A percentile compares a stretch with the other conserved stretches of the same genome.
Conservation (phyloP, 2,888 invertebrate genomes). For the Drosophila stalkeri region DNA sequence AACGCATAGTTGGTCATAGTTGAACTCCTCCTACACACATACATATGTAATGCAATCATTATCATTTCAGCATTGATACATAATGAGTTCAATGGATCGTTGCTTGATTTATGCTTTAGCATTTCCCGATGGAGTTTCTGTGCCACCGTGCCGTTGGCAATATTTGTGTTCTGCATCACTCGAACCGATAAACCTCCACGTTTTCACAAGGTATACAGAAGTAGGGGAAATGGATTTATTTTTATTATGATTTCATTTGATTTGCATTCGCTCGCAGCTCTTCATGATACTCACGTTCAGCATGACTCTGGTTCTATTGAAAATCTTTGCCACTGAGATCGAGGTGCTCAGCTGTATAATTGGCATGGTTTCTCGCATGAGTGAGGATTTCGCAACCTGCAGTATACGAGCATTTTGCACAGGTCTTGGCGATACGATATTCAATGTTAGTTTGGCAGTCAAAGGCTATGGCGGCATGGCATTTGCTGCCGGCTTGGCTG, state of each 20-base stretch:
- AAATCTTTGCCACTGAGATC: constrained; percentile 2
- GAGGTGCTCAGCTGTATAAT: constrained; percentile 3
- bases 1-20: background rate
- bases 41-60: background rate
- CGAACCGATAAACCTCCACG: constrained; percentile 56
- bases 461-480: constrained; percentile 40
- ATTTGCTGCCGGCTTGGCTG: constrained; percentile 47
- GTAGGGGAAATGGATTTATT: background rate
- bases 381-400: background rate
- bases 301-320: background rate
- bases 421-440: background rate
- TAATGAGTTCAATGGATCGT: background rate
- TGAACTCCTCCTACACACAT: background rate
- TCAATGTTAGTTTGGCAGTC: background rate
- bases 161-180: constrained; percentile 33
- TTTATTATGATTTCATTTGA: background rate
- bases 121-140: background rate
- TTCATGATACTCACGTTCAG: constrained; percentile 6
- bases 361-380: background rate
- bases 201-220: constrained; percentile 39
- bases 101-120: background rate
- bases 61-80: background rate
- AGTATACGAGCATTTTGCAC: constrained; percentile 1
- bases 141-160: constrained; percentile 44
- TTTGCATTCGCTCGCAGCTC: background rate